Conservation (phyloP, 2,888 invertebrate species). For the Drosophila vallismaia region DNA sequence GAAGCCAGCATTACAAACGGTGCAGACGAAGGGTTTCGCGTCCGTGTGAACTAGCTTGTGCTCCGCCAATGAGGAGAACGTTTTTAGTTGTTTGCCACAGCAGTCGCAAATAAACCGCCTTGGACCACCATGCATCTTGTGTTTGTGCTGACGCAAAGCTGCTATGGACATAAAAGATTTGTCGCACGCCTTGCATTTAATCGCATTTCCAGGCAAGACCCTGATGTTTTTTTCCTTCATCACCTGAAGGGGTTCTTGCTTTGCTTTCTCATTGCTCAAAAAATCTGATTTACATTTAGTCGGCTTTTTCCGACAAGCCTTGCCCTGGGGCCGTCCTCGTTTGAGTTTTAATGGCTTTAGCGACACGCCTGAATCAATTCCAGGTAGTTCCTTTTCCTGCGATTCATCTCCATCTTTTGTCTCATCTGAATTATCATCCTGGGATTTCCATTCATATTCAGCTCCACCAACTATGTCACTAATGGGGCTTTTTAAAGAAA, state of each 20-base stretch:
- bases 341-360: conserved; percentile 26
- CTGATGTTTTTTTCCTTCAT: too few species aligned
- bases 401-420: not conserved
- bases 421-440: too few species aligned
- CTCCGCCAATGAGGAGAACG: conserved; percentile 84
- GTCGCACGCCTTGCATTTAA: too few species aligned
- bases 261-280: conserved; percentile 31
- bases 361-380: not conserved
- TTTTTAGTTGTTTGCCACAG: conserved; percentile 84
- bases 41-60: conserved; percentile 85
- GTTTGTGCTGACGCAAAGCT: conserved; percentile 28
- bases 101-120: conserved; percentile 84
- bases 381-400: not conserved
- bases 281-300: conserved; percentile 28
- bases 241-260: conserved; percentile 40
- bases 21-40: conserved; percentile 84
- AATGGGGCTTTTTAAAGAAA: not conserved
- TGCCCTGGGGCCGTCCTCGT: conserved; percentile 25
- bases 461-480: not conserved
- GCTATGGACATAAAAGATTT: too few species aligned
- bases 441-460: too few species aligned
- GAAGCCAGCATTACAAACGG: conserved; percentile 81
- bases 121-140: conserved; percentile 76
- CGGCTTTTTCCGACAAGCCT: conserved; percentile 3
- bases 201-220: too few species aligned